Conservation (phyloP, 2,113 vertebrate species). For the Leucopternis melanops region DNA sequence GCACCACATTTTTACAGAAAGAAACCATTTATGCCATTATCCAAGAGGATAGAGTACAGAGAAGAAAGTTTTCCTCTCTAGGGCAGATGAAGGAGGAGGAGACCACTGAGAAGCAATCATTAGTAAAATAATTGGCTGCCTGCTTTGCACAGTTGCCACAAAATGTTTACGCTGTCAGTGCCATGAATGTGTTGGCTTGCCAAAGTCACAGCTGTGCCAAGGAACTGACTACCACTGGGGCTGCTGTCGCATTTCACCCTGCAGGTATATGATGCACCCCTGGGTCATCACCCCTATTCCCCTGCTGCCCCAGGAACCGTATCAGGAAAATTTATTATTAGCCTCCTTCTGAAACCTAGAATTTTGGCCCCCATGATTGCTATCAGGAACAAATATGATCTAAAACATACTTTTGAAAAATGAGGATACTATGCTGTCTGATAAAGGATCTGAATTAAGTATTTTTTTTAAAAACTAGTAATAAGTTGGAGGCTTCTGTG, state of each 20-base stretch:
- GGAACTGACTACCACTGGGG: background rate
- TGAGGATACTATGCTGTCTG: background rate
- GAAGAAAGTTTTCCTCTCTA: background rate
- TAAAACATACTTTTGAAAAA: background rate
- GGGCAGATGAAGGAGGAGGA: slow-evolving; percentile 27
- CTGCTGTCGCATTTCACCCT: background rate
- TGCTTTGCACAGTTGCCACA: slow-evolving; percentile 40
- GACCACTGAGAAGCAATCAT: background rate
- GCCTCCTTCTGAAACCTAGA: background rate
- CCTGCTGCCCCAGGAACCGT: background rate
- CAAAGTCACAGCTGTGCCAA: slow-evolving; percentile 20
- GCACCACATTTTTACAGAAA: background rate
- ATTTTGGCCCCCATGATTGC: background rate
- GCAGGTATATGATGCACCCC: background rate
- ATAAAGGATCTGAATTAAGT: background rate
- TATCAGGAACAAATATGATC: background rate
- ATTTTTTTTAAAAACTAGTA: background rate
- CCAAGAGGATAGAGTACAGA: background rate
- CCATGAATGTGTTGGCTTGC: background rate
- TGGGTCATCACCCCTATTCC: background rate
- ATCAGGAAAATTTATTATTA: background rate
- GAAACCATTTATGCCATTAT: background rate
- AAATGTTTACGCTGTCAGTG: background rate
- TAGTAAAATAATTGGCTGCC: slow-evolving; percentile 28
- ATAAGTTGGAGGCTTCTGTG: background rate